Base-by-base conservation (phyloP, 2,797 vertebrate genomes). In the Argya squamiceps region DNA sequence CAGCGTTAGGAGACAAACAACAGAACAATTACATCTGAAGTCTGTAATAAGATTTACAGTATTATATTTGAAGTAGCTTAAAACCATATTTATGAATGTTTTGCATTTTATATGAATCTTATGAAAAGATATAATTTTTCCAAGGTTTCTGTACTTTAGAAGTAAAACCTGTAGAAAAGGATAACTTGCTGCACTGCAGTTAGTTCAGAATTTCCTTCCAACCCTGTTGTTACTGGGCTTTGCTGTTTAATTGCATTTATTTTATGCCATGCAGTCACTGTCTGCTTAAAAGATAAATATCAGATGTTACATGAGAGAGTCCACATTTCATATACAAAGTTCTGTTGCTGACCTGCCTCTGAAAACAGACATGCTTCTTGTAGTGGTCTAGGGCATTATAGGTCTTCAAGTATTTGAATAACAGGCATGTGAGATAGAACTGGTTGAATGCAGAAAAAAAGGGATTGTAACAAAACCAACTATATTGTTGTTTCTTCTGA, bases 11-110 rank as follows among this genome's bases (percentile, higher is more conserved):
- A 97, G 94, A 97, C 91, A 94, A 96, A 96, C 75, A 97, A 79
- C 96, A 96, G 96, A 96, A 94, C 90, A 95, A 93, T 97, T 96
- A 56, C 80, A 94, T 96, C 65, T 96, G 92, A 97, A 97, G 79
- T 78, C 59, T 89, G 56, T 87, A 95, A 95, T 84, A 93, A 84
- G 84, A 96, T 97, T 96, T 97, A 96, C 84, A 96, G 77, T 30
- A 46, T 92, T 94, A 77, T 84, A 95, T 96, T 94, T 93, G 91
- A 87, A 84, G 73, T 74, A 83, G 26, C 71, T 81, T 68, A 78
- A 95, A 95, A 73, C 90, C 81, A 75, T 93, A 76, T 91, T 94
- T 93, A 76, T 92, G 86, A 86, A 97, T 92, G 84, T 63, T 97
- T 95, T 84, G 64, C 55, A 59, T 93, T 95, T 93, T 88, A 69